Evolutionary conservation across 2,888 invertebrate genomes (phyloP), one percentile per base, ranked within the genome.

Genomic region (Drosophila tripunctata): DNA sequence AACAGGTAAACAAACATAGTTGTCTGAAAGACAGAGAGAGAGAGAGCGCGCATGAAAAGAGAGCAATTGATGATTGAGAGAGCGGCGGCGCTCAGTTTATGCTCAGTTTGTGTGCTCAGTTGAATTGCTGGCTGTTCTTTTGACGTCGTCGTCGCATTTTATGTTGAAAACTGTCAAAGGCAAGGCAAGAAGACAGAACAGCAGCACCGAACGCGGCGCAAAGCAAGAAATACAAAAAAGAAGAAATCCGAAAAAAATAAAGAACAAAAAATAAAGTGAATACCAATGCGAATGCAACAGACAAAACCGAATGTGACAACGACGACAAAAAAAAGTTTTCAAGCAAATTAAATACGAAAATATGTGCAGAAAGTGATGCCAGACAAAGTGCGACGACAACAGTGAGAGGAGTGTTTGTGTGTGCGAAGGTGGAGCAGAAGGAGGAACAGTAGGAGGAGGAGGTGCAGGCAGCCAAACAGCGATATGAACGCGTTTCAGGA

Each of bases 401-500:
- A n/a, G n/a, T n/a, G 44, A 45, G 33, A 63, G 54, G 44, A 45
- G 57, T 27, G 50, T 15, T n/a, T n/a, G n/a, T n/a, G n/a, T n/a
- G n/a, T n/a, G n/a, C n/a, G n/a, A n/a, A n/a, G n/a, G n/a, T n/a
- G n/a, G n/a, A n/a, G n/a, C n/a, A n/a, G n/a, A n/a, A n/a, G n/a
- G 12, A n/a, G 55, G 12, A 21, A 12, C 2, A 54, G 14, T 14
- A 24, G 31, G 24, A 30, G 41, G 19, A 40, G 21, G 14, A 41
- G 27, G 14, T 55, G 21, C 7, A 48, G 35, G 21, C 35, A 21
- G 31, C 38, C 31, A 10, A 41, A 58, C 67, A 68, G 75, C 76
- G 65, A 74, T 24, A 90, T 90, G 89, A 89, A 89, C 73, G 78
- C 86, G 48, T 86, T 86, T 78, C 86, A 88, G 67, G 90, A 91